Evolutionary conservation across 2,797 vertebrate species (phyloP).

Genomic region (Rachycentron canadum): DNA sequence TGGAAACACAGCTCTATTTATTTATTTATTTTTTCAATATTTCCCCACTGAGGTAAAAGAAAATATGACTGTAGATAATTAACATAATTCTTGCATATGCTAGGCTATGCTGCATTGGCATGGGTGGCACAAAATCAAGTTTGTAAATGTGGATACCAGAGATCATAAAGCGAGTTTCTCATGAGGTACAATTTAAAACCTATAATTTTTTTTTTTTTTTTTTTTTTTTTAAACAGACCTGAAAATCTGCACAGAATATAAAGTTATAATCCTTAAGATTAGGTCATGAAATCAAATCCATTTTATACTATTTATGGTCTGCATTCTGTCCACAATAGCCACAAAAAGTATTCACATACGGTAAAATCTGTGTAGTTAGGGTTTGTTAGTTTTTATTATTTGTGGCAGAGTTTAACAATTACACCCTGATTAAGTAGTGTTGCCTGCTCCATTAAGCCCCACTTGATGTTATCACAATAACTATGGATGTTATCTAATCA

Average conservation of each 20-base stretch:
- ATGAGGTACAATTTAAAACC: slow-evolving; percentile 59
- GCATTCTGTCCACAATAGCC: neutral
- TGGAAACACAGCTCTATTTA: slow-evolving; percentile 76
- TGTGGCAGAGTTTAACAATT: neutral
- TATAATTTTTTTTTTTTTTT: no score
- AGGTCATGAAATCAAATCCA: neutral
- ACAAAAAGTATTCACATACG: neutral
- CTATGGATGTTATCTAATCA: neutral
- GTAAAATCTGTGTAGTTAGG: slow-evolving; percentile 2
- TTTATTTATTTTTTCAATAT: slow-evolving; percentile 84
- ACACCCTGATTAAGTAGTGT: neutral
- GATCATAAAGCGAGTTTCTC: slow-evolving; percentile 21
- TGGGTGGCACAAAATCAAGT: slow-evolving; percentile 35
- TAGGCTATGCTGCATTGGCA: slow-evolving; percentile 37
- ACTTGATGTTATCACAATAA: neutral
- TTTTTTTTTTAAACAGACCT: neutral
- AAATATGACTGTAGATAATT: slow-evolving; percentile 52
- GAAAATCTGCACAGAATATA: slow-evolving; percentile 21
- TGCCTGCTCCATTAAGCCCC: neutral
- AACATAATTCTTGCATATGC: slow-evolving; percentile 41
- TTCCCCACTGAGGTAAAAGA: slow-evolving; percentile 61
- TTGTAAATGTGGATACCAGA: slow-evolving; percentile 42
- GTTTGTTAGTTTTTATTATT: neutral
- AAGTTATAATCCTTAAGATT: slow-evolving; percentile 27
- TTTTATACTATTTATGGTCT: slow-evolving; percentile 3